Conservation (phyloP, 2,888 invertebrate species). For the Tetranychus truncatus region DNA sequence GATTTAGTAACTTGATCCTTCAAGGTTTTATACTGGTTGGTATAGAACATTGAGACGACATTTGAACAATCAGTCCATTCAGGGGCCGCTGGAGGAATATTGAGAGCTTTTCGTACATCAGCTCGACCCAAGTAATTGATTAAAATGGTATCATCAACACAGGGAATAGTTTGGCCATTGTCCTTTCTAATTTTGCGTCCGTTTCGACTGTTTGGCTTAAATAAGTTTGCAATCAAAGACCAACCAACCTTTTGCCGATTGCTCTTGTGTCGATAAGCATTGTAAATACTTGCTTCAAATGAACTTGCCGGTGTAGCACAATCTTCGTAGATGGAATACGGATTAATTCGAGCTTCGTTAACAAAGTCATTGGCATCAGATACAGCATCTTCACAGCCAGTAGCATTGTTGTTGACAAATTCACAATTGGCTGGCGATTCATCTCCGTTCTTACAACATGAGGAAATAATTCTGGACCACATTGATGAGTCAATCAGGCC, state of each 20-base stretch:
- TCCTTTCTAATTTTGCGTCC: too few species aligned
- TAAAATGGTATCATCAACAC: constrained; percentile 23
- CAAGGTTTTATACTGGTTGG: constrained; percentile 23
- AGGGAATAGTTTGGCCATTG: constrained; percentile 17
- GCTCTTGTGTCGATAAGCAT: too few species aligned
- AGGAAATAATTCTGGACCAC: too few species aligned
- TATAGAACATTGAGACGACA: constrained; percentile 15
- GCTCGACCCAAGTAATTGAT: constrained; percentile 24
- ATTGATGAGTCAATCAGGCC: too few species aligned
- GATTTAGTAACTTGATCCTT: constrained; percentile 19
- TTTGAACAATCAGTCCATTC: constrained; percentile 25
- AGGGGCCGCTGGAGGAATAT: constrained; percentile 19
- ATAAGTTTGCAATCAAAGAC: too few species aligned
- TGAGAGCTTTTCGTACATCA: constrained; percentile 26
- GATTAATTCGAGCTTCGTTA: constrained; percentile 19
- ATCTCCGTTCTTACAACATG: too few species aligned
- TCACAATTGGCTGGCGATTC: constrained; percentile 7
- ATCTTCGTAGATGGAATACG: constrained; percentile 25
- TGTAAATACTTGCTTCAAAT: too few species aligned
- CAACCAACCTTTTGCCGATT: too few species aligned
- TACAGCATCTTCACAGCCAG: neutral
- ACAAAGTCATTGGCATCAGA: constrained; percentile 7
- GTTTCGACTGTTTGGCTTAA: too few species aligned
- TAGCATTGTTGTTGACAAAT: constrained; percentile 13
- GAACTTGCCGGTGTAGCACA: constrained; percentile 12